phyloP scores from a whole-genome alignment of 2,888 invertebrate species.

The Caenorhabditis auriculariae region DNA sequence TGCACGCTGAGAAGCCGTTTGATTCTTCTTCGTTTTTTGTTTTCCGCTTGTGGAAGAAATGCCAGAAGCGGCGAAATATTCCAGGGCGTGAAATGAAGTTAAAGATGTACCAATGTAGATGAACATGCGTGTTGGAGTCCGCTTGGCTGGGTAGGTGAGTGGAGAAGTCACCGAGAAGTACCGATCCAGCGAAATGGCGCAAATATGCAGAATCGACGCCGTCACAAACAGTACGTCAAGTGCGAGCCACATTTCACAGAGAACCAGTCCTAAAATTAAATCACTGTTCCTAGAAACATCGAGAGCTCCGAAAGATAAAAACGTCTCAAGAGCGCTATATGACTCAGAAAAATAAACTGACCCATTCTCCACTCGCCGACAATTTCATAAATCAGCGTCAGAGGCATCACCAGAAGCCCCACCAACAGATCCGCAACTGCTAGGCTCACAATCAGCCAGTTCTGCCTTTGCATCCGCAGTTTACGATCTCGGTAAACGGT shows the following conservation, averaged over 20 bases:
- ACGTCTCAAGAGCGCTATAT: no score
- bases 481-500: conserved; percentile 61
- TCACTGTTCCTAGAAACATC: neutral
- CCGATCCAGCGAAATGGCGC: conserved; percentile 61
- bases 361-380: conserved; percentile 68
- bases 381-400: conserved; percentile 67
- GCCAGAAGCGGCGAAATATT: no score
- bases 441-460: conserved; percentile 67
- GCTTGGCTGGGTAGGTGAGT: conserved; percentile 56
- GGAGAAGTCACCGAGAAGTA: conserved; percentile 62
- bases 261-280: conserved; percentile 55
- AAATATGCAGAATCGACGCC: conserved; percentile 67
- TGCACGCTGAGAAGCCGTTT: no score
- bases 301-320: no score
- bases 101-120: conserved; percentile 54
- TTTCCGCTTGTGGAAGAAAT: no score
- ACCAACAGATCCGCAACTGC: conserved; percentile 64
- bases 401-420: conserved; percentile 67
- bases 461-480: conserved; percentile 65
- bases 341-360: no score
- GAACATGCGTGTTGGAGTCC: conserved; percentile 57
- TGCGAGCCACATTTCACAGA: conserved; percentile 68
- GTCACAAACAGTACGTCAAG: conserved; percentile 68
- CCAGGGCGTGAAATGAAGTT: neutral
- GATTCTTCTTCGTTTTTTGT: no score